phyloP scores from a whole-genome alignment of 2,888 invertebrate species.

The Ferdinandea cuprea region DNA sequence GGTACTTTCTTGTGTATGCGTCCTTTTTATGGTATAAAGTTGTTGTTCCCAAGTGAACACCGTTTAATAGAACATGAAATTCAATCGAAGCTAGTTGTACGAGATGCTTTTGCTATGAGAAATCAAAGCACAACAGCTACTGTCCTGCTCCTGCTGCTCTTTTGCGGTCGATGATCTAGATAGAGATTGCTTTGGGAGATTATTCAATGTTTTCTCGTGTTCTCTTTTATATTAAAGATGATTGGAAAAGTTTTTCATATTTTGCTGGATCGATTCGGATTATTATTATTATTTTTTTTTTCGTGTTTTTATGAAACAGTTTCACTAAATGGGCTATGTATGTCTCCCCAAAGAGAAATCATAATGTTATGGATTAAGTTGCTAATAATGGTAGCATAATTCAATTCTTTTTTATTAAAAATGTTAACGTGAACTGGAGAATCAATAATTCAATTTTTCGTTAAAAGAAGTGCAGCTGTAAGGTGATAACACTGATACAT shows the following conservation, averaged over 20 bases:
- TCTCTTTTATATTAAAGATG: constrained; percentile 22
- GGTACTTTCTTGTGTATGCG: constrained; percentile 35
- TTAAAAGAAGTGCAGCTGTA: too few species aligned
- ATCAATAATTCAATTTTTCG: too few species aligned
- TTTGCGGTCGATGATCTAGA: constrained; percentile 33
- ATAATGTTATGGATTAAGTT: constrained; percentile 3
- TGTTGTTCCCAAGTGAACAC: constrained; percentile 64
- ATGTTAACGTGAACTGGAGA: too few species aligned
- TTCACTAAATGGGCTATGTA: neutral
- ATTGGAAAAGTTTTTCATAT: constrained; percentile 50
- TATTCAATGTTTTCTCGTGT: constrained; percentile 20
- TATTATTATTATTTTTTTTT: too few species aligned
- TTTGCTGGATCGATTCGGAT: constrained; percentile 19
- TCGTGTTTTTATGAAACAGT: neutral
- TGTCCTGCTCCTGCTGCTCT: constrained; percentile 20
- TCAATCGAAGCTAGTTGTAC: constrained; percentile 59
- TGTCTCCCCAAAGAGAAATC: constrained; percentile 2
- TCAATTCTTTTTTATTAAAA: neutral
- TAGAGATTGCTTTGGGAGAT: constrained; percentile 33
- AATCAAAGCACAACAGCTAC: constrained; percentile 22
- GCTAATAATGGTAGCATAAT: neutral
- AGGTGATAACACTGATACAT: too few species aligned
- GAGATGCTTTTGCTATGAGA: constrained; percentile 28
- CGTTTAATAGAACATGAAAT: constrained; percentile 63
- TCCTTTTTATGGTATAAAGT: constrained; percentile 40